Evolutionary conservation across 2,113 vertebrate species (phyloP).

Genomic region (Meriones unguiculatus): DNA sequence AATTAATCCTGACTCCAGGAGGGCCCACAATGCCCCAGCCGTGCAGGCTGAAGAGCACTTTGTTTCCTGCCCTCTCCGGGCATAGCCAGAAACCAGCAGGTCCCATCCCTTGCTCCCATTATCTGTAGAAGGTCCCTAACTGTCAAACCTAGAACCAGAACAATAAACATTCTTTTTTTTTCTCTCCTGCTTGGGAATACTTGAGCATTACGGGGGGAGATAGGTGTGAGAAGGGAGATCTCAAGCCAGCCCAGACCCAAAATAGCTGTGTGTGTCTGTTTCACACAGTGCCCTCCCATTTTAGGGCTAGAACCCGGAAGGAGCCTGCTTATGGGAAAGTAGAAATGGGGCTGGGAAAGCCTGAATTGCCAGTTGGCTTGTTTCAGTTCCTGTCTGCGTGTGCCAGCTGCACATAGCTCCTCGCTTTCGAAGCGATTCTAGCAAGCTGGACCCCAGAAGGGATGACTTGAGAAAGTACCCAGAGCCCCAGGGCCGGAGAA

Average conservation of each 20-base stretch:
- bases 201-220: background rate
- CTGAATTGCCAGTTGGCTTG: constrained; percentile 6
- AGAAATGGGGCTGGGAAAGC: constrained; percentile 47
- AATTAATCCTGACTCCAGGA: background rate
- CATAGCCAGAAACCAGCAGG: fast-evolving
- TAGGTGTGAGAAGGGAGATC: background rate
- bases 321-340: constrained; percentile 33
- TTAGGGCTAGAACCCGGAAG: constrained; percentile 62
- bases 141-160: background rate
- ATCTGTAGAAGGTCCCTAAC: background rate
- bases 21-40: background rate
- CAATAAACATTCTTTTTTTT: background rate
- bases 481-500: background rate
- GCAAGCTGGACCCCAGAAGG: background rate
- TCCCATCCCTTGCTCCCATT: fast-evolving
- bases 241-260: background rate
- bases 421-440: background rate
- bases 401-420: constrained; percentile 1
- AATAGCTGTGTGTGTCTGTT: constrained; percentile 60
- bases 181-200: background rate
- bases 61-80: background rate
- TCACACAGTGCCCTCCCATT: constrained; percentile 45
- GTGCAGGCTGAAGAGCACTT: background rate
- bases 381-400: constrained; percentile 79
- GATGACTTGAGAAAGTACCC: background rate